A percentile compares a stretch with the other conserved stretches of the same genome.
phyloP scores from a whole-genome alignment of 1,140 invertebrate species.

The Uloborus diversus region DNA sequence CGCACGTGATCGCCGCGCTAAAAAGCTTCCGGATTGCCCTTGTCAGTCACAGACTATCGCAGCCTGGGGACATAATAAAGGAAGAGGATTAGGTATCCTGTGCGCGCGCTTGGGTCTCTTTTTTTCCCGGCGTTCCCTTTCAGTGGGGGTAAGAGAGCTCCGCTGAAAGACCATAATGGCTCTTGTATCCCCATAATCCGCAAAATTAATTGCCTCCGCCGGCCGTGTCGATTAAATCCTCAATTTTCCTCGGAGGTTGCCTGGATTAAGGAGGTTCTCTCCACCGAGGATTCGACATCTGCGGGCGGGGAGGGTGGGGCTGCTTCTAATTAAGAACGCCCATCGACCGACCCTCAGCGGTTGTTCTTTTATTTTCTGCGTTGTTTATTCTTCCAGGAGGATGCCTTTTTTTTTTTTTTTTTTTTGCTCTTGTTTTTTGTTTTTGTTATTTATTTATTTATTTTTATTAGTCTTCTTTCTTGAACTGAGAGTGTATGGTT shows the following conservation, averaged over 20 bases:
- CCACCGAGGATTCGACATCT: conserved; percentile 34
- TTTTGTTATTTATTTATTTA: too few species aligned
- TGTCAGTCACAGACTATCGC: conserved; percentile 24
- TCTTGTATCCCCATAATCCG: conserved; percentile 56
- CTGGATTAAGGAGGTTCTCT: conserved; percentile 21
- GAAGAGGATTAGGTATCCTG: conserved; percentile 30
- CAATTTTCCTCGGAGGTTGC: conserved; percentile 48
- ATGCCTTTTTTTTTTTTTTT: conserved; percentile 1
- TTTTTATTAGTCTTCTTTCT: too few species aligned
- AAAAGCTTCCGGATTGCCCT: conserved; percentile 35
- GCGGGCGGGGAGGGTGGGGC: conserved; percentile 7
- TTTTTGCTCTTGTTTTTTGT: neutral
- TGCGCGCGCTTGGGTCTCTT: conserved; percentile 6
- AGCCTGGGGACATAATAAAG: conserved; percentile 25
- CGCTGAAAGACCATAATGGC: conserved; percentile 56
- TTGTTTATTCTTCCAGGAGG: too few species aligned
- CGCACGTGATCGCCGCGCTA: conserved; percentile 12
- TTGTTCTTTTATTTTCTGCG: too few species aligned
- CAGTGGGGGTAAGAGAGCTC: neutral
- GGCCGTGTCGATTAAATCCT: conserved; percentile 53
- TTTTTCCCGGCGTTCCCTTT: neutral
- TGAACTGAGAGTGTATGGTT: too few species aligned
- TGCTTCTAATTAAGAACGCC: conserved; percentile 52
- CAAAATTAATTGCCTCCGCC: conserved; percentile 56
- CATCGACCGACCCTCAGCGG: too few species aligned